Conservation (phyloP, 1,140 invertebrate species). For the Drosophila teissieri region DNA sequence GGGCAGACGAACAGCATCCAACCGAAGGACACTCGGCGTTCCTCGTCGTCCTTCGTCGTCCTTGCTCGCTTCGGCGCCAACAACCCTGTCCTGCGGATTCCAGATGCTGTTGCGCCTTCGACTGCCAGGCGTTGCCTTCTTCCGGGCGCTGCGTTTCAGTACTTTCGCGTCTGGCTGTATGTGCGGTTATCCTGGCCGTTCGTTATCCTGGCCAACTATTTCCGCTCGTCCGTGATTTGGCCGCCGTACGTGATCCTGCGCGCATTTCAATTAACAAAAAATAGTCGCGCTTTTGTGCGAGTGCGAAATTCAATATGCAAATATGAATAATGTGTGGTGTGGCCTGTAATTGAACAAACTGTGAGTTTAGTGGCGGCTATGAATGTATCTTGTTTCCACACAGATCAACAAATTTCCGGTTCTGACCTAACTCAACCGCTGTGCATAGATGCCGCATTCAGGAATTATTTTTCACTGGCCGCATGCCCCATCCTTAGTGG, state of each 20-base stretch:
- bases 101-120: conserved; percentile 72
- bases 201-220: conserved; percentile 9
- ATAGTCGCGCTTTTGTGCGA: conserved; percentile 1
- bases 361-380: conserved; percentile 29
- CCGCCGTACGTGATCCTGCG: conserved; percentile 29
- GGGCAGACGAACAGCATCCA: conserved; percentile 48
- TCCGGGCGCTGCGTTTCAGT: conserved; percentile 66
- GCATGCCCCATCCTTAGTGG: conserved; percentile 1
- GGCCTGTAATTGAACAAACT: conserved; percentile 33
- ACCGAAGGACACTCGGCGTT: conserved; percentile 22
- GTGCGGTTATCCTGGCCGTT: conserved; percentile 62
- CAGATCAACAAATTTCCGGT: conserved; percentile 25
- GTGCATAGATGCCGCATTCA: conserved; percentile 12
- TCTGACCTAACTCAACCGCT: conserved; percentile 51
- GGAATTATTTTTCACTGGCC: conserved; percentile 17
- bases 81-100: conserved; percentile 45
- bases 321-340: conserved; percentile 15
- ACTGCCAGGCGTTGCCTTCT: conserved; percentile 44
- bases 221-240: conserved; percentile 3
- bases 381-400: conserved; percentile 11
- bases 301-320: conserved; percentile 61
- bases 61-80: conserved; percentile 27
- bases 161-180: conserved; percentile 72
- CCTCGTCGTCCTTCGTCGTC: conserved; percentile 15
- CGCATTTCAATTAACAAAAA: conserved; percentile 52